phyloP scores from a whole-genome alignment of 2,888 invertebrate species.

The Aquatica leii region DNA sequence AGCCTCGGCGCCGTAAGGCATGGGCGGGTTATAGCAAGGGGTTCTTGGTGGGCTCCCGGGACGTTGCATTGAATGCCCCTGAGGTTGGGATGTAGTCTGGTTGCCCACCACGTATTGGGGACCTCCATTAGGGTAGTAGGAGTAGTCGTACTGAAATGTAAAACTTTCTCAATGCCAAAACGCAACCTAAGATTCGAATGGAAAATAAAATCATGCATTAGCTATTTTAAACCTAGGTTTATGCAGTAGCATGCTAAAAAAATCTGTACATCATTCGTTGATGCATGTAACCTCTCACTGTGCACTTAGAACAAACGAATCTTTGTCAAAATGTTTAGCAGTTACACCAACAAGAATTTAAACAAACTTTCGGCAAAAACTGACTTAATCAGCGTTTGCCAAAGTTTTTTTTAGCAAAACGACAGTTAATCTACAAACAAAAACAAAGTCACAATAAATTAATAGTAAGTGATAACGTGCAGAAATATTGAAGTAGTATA shows the following conservation, averaged over 20 bases:
- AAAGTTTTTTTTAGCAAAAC: no score
- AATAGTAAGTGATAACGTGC: slow-evolving; percentile 32
- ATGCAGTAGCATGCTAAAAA: no score
- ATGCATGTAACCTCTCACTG: no score
- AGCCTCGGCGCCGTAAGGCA: slow-evolving; percentile 42
- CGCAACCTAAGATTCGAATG: neutral
- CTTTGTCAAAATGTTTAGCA: no score
- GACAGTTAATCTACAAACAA: neutral
- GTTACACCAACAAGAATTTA: no score
- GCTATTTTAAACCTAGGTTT: no score
- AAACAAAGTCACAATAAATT: neutral
- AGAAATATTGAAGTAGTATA: slow-evolving; percentile 45
- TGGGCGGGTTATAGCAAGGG: slow-evolving; percentile 45
- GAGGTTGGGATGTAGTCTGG: slow-evolving; percentile 45
- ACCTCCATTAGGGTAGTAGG: slow-evolving; percentile 55
- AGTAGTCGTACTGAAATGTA: slow-evolving; percentile 55
- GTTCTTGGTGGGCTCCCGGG: slow-evolving; percentile 49
- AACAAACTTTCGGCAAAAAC: no score
- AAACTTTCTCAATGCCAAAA: neutral
- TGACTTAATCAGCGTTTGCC: no score
- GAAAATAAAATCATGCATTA: no score
- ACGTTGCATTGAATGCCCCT: slow-evolving; percentile 46
- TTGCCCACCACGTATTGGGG: slow-evolving; percentile 50
- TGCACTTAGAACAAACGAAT: no score
- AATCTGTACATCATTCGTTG: no score